phyloP scores from a whole-genome alignment of 2,797 vertebrate genomes.

The Acanthiza pusilla region DNA sequence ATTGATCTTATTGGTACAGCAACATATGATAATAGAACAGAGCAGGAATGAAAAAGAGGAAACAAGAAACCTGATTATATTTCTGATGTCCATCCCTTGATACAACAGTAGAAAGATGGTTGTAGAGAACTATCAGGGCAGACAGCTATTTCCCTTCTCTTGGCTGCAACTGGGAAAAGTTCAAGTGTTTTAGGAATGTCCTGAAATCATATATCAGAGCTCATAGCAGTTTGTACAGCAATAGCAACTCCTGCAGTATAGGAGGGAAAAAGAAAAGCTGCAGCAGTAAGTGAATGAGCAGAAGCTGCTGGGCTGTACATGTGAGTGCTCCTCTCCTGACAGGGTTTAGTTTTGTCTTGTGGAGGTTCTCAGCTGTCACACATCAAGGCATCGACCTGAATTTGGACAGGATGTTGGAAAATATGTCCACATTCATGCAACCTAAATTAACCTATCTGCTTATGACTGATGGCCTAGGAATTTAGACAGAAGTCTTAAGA shows the following conservation, averaged over 20 bases:
- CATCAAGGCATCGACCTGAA: background rate
- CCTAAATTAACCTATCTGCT: background rate
- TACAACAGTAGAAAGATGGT: background rate
- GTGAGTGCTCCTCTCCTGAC: background rate
- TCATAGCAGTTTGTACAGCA: background rate
- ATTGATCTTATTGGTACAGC: background rate
- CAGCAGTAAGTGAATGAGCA: background rate
- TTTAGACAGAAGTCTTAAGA: background rate
- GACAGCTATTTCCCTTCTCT: background rate
- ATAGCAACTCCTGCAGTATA: background rate
- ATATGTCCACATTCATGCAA: background rate
- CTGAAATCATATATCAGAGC: background rate
- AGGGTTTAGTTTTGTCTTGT: background rate
- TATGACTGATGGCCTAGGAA: background rate
- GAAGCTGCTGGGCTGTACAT: background rate
- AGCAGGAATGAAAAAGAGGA: background rate
- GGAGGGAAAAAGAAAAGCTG: background rate
- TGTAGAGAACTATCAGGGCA: background rate
- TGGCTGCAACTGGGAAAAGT: background rate
- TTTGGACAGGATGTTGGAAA: background rate
- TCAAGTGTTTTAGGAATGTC: background rate
- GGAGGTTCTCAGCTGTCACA: background rate
- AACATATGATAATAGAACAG: background rate
- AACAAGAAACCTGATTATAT: background rate
- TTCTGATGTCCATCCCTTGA: background rate